These are phyloP conservation scores for Iselma pallidipennis DNA, from an alignment of 2,888 invertebrate genomes.

Conservation along the genomic window DNA sequence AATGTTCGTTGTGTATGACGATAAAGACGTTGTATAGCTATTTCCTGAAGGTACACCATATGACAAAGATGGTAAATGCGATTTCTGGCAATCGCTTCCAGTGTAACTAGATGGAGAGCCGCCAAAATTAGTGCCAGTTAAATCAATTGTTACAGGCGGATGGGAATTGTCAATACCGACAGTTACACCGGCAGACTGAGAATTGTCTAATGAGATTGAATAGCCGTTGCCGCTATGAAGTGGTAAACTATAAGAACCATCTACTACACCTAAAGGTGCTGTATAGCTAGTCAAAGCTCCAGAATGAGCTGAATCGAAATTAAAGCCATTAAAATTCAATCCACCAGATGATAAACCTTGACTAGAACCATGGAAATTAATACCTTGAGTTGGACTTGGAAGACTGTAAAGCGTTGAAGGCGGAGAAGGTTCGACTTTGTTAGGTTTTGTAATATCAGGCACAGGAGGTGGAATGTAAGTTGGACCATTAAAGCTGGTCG, in stretches of 20 bases:
- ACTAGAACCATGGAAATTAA: constrained; percentile 57
- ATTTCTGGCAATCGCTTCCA: constrained; percentile 34
- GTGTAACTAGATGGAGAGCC: constrained; percentile 16
- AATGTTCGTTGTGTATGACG: constrained; percentile 59
- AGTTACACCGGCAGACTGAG: constrained; percentile 24
- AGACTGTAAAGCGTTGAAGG: constrained; percentile 61
- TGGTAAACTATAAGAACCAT: constrained; percentile 60
- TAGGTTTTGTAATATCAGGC: constrained; percentile 54
- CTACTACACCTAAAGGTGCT: constrained; percentile 58
- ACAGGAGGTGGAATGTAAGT: constrained; percentile 69
- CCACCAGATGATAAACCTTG: constrained; percentile 43
- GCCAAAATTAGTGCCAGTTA: constrained; percentile 24
- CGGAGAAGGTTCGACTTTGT: constrained; percentile 56
- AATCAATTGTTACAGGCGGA: constrained; percentile 41
- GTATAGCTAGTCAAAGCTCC: constrained; percentile 59
- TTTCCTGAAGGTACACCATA: constrained; percentile 58
- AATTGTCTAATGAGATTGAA: constrained; percentile 11
- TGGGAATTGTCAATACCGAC: constrained; percentile 42
- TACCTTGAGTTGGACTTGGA: constrained; percentile 57
- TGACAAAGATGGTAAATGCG: constrained; percentile 46
- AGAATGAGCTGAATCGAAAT: constrained; percentile 31
- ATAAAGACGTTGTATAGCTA: constrained; percentile 61
- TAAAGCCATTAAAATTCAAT: constrained; percentile 24
- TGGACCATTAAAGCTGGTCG: constrained; percentile 46
- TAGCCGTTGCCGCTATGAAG: constrained; percentile 21